A percentile compares a stretch with the other conserved stretches of the same genome.
These are phyloP conservation scores for Fratercula arctica DNA, from an alignment of 2,797 vertebrate species.

Conservation along the genomic window DNA sequence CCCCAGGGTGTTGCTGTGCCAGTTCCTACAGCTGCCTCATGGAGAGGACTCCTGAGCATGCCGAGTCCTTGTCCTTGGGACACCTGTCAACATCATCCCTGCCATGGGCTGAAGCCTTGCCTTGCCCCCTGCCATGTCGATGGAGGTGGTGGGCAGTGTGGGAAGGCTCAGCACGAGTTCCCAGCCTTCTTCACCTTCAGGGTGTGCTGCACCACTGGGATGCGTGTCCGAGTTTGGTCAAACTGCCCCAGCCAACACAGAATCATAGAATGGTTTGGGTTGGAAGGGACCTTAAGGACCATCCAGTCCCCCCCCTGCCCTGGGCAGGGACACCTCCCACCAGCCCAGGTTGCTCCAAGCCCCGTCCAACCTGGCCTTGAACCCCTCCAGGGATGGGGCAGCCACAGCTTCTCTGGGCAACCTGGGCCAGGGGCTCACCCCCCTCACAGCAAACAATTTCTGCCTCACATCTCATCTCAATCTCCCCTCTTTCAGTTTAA, in stretches of 20 bases:
- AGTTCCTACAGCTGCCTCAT: neutral
- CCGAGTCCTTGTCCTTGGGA: neutral
- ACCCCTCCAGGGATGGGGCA: too few relatives aligned
- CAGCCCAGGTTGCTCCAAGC: neutral
- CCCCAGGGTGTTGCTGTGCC: too few relatives aligned
- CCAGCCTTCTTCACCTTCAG: neutral
- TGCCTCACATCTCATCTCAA: neutral
- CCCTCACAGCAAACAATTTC: neutral
- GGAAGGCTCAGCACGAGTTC: neutral
- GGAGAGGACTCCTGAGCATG: neutral
- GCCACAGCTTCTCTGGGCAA: too few relatives aligned
- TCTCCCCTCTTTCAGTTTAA: neutral
- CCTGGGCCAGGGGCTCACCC: neutral
- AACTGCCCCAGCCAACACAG: neutral
- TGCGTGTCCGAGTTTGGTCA: fast-evolving
- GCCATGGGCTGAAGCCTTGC: neutral
- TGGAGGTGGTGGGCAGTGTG: neutral
- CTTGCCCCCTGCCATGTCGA: neutral
- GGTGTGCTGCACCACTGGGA: too few relatives aligned
- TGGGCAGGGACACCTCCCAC: neutral
- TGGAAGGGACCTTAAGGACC: neutral
- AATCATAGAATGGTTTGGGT: neutral
- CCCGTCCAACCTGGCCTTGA: too few relatives aligned
- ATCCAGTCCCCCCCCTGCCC: neutral
- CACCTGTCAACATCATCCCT: too few relatives aligned